These are phyloP conservation scores for Helleia helle DNA, from an alignment of 2,888 invertebrate genomes.

Conservation along the genomic window DNA sequence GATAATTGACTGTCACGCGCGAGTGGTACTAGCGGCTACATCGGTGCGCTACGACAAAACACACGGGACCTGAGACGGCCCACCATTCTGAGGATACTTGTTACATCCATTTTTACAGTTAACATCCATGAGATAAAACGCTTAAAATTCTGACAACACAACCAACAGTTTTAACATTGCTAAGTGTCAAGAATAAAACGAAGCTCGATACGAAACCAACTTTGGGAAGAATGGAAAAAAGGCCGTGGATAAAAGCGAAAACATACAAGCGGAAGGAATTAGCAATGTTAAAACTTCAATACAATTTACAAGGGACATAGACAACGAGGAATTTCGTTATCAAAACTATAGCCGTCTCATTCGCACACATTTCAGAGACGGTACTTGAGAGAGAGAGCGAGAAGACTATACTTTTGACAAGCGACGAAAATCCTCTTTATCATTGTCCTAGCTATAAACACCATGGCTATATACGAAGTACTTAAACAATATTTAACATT, in stretches of 20 bases:
- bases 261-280: slow-evolving; percentile 24
- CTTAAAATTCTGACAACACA: slow-evolving; percentile 54
- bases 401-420: too few relatives aligned
- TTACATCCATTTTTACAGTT: too few relatives aligned
- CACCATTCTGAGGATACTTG: too few relatives aligned
- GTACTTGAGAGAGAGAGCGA: too few relatives aligned
- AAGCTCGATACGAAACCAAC: too few relatives aligned
- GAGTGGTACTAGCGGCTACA: background rate
- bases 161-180: slow-evolving; percentile 65
- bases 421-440: too few relatives aligned
- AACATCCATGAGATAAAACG: too few relatives aligned
- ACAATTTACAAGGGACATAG: too few relatives aligned
- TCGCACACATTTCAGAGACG: too few relatives aligned
- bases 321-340: too few relatives aligned
- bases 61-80: too few relatives aligned
- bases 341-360: too few relatives aligned
- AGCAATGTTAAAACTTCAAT: slow-evolving; percentile 66
- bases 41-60: background rate
- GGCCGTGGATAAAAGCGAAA: slow-evolving; percentile 29
- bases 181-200: slow-evolving; percentile 27
- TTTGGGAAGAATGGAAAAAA: slow-evolving; percentile 53
- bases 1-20: background rate
- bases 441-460: slow-evolving; percentile 55
- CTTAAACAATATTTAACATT: slow-evolving; percentile 70
- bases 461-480: slow-evolving; percentile 44